A percentile compares a stretch with the other conserved stretches of the same genome.
phyloP scores from a whole-genome alignment of 2,113 vertebrate genomes.

The Sander vitreus region DNA sequence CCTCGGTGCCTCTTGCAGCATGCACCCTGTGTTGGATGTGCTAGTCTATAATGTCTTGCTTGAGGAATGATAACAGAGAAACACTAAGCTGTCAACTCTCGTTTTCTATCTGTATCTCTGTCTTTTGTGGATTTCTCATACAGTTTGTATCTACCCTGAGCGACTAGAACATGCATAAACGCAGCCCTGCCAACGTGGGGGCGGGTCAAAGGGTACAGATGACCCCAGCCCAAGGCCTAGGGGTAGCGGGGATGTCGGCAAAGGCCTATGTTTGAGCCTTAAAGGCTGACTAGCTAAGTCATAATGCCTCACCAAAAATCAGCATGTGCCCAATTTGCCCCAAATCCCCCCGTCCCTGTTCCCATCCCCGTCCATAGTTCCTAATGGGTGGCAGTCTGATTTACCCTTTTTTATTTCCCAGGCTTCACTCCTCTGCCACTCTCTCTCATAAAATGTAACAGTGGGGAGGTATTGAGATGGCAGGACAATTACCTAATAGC shows the following conservation, averaged over 20 bases:
- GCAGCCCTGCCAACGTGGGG: no score
- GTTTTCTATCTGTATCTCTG: background rate
- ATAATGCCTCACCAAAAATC: no score
- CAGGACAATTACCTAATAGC: slow-evolving; percentile 45
- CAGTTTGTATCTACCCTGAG: slow-evolving; percentile 10
- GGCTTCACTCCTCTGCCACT: slow-evolving; percentile 14
- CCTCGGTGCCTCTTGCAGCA: slow-evolving; percentile 48
- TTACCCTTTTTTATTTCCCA: slow-evolving; percentile 19
- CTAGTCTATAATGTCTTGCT: slow-evolving; percentile 44
- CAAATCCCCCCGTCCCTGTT: no score
- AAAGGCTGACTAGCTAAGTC: no score
- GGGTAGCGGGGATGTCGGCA: no score
- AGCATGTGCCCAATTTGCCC: no score
- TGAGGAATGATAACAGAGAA: slow-evolving; percentile 72
- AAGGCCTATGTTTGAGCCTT: no score
- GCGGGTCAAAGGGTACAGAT: no score
- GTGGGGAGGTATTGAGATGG: slow-evolving; percentile 37
- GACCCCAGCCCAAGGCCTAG: no score
- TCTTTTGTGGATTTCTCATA: background rate
- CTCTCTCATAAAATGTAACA: slow-evolving; percentile 42
- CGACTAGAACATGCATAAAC: background rate
- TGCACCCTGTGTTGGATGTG: slow-evolving; percentile 44
- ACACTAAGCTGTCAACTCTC: slow-evolving; percentile 29
- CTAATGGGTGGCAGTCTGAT: background rate
- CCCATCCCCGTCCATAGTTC: no score